These are phyloP conservation scores for Cryptocephalus primarius DNA, from an alignment of 2,888 invertebrate genomes.

Conservation along the genomic window DNA sequence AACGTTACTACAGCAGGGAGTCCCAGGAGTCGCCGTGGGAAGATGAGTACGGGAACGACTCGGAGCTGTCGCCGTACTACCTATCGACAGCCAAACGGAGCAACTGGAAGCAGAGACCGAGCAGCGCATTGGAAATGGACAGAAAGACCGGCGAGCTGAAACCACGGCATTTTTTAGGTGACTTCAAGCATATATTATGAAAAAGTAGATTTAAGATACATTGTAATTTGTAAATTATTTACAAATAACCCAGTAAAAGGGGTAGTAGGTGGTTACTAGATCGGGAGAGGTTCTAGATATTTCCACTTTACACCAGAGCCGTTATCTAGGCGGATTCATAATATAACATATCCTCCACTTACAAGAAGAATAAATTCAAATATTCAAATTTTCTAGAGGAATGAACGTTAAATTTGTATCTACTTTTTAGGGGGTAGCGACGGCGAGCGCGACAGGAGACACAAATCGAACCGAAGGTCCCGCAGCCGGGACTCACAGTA, in stretches of 20 bases:
- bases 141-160: slow-evolving; percentile 37
- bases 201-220: too few species aligned
- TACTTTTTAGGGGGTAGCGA: slow-evolving; percentile 37
- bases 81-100: slow-evolving; percentile 23
- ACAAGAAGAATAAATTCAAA: too few species aligned
- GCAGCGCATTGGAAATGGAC: slow-evolving; percentile 47
- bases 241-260: too few species aligned
- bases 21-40: slow-evolving; percentile 49
- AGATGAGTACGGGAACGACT: slow-evolving; percentile 41
- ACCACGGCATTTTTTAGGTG: slow-evolving; percentile 23
- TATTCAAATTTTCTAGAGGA: too few species aligned
- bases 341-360: too few species aligned
- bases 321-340: too few species aligned
- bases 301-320: too few species aligned
- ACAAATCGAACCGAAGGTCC: slow-evolving; percentile 41
- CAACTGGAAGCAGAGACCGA: slow-evolving; percentile 45
- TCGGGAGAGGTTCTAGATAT: too few species aligned
- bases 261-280: too few species aligned
- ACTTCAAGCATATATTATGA: too few species aligned
- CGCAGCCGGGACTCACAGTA: slow-evolving; percentile 35
- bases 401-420: too few species aligned
- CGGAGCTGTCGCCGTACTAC: slow-evolving; percentile 32
- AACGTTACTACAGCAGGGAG: slow-evolving; percentile 31
- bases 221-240: too few species aligned
- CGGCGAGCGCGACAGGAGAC: slow-evolving; percentile 45